A percentile compares a stretch with the other conserved stretches of the same genome.
Evolutionary conservation across 2,797 vertebrate species (phyloP).

Genomic region (Ctenosaura bakeri): DNA sequence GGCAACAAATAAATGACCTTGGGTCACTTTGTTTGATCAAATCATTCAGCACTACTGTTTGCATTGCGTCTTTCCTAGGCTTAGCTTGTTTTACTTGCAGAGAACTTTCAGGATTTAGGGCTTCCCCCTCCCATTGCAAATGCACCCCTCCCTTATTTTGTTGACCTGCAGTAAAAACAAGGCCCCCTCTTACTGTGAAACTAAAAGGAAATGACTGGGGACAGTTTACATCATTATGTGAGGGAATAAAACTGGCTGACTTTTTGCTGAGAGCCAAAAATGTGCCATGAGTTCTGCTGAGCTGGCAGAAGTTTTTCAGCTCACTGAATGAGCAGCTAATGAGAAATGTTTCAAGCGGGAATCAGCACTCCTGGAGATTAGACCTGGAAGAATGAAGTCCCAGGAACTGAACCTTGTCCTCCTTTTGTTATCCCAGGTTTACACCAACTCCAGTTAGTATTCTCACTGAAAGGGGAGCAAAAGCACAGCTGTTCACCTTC

Average conservation of each 20-base stretch:
- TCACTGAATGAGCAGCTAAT: conserved; percentile 39
- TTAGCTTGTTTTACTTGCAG: background rate
- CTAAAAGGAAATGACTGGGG: conserved; percentile 7
- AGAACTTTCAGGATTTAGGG: background rate
- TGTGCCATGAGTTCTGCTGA: conserved; percentile 26
- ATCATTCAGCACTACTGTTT: background rate
- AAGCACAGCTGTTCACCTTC: too few relatives aligned
- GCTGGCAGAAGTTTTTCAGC: conserved; percentile 14
- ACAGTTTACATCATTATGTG: background rate
- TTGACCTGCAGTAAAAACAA: conserved; percentile 14
- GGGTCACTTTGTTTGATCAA: background rate
- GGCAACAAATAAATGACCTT: background rate
- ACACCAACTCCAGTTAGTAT: background rate
- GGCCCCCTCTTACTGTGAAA: background rate
- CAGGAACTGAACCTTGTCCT: background rate
- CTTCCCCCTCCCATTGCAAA: background rate
- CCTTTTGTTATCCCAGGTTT: background rate
- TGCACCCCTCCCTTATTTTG: background rate
- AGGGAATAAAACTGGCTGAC: conserved; percentile 2
- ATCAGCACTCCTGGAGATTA: conserved; percentile 31
- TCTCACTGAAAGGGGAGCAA: background rate
- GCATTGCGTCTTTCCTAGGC: background rate
- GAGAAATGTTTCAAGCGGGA: conserved; percentile 28
- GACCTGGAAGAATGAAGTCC: conserved; percentile 9
- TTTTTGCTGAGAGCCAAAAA: conserved; percentile 31